Evolutionary conservation across 1,140 invertebrate genomes (phyloP), one percentile per base, ranked within the genome.

Genomic region (Tenebrio molitor): DNA sequence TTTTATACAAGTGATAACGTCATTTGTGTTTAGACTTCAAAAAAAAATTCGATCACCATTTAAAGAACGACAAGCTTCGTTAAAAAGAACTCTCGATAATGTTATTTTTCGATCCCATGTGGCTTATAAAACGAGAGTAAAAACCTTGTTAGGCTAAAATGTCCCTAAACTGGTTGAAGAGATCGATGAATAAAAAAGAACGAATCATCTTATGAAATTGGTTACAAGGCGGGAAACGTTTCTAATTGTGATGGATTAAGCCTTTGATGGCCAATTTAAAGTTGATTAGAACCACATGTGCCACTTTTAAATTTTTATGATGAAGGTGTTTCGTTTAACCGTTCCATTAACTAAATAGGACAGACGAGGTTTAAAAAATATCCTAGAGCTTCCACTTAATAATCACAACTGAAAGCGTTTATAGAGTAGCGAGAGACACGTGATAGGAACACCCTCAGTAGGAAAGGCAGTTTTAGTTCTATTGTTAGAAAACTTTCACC

Each of bases 261-360:
- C 16, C 17, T 41, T 44, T 66, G 36, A 42, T 66, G 42, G 64
- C 14, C 39, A 66, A 66, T 66, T 66, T 41, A 42, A 65, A 65
- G 36, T 33, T 29, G 64, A 42, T 42, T 44, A 66, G 12, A 8
- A 23, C 64, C 64, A 66, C 39, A 66, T 66, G 39, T 66, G 64
- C 36, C 10, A 44, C 8, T 42, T 62, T 66, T 65, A 65, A 65
- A 65, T 25, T 58, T 58, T 29, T 58, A 5, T 58, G 50, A 58
- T 29, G 50, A 58, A 58, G 50, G 50, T 58, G 50, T 58, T 58
- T 29, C 23, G n/a, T 25, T 58, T 29, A 29, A 58, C 21, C 44
- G 17, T 21, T 50, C 17, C 44, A 50, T 50, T 50, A 50, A 50
- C 44, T 50, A 58, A 58, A 58, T 58, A 58, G 50, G 15, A 14